Conservation (phyloP, 2,888 invertebrate genomes). For the Liodrosophila aerea region DNA sequence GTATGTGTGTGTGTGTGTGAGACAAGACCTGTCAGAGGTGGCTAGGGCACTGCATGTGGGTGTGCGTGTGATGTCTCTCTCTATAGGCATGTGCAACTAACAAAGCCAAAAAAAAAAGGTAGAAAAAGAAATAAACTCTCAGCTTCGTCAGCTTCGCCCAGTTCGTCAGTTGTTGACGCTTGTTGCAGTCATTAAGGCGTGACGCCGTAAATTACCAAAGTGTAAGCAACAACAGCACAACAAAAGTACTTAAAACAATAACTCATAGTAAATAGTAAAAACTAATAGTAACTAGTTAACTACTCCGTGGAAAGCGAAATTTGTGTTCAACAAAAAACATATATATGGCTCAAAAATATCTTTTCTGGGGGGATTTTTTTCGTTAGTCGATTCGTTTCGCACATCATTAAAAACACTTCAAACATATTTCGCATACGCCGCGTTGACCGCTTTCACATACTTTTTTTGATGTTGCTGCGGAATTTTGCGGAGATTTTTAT, state of each 20-base stretch:
- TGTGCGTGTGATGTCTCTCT: constrained; percentile 2
- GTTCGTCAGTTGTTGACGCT: constrained; percentile 46
- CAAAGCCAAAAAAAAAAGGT: neutral
- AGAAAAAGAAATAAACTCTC: constrained; percentile 16
- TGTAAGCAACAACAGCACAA: constrained; percentile 45
- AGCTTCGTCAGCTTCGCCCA: constrained; percentile 25
- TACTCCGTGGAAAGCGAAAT: constrained; percentile 65
- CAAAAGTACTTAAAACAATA: constrained; percentile 43
- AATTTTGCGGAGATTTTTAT: constrained; percentile 58
- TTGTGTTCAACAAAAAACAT: constrained; percentile 53
- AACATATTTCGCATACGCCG: constrained; percentile 61
- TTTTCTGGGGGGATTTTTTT: neutral
- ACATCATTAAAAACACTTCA: constrained; percentile 19
- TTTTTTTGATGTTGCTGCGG: constrained; percentile 53
- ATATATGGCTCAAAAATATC: constrained; percentile 15
- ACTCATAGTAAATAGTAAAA: constrained; percentile 38
- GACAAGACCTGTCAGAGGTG: constrained; percentile 33
- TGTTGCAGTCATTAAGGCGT: constrained; percentile 72
- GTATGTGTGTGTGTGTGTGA: constrained; percentile 17
- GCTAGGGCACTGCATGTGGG: constrained; percentile 7
- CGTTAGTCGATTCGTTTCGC: constrained; percentile 18
- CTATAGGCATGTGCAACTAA: constrained; percentile 39
- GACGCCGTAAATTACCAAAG: constrained; percentile 70
- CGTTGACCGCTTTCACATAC: constrained; percentile 66
- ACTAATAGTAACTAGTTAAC: neutral